Evolutionary conservation across 1,140 invertebrate genomes (phyloP).

Genomic region (Cylas formicarius): DNA sequence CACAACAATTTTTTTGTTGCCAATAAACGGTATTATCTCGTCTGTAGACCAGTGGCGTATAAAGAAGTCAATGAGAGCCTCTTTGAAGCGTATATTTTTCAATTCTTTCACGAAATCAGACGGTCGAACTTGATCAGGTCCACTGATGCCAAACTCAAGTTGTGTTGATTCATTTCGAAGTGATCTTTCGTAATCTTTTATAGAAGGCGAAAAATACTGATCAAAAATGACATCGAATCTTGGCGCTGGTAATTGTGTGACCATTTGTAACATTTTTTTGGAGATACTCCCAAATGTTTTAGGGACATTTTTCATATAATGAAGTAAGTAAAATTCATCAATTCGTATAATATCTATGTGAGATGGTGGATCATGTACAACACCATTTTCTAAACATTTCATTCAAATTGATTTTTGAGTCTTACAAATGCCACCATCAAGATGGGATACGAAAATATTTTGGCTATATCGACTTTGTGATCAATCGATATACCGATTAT

Average conservation of each 20-base stretch:
- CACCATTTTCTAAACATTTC: conserved; percentile 27
- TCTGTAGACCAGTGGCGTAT: conserved; percentile 18
- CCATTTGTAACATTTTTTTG: conserved; percentile 32
- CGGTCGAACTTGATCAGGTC: neutral
- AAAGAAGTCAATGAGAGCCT: conserved; percentile 18
- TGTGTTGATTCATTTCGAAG: too few relatives aligned
- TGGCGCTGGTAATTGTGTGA: too few relatives aligned
- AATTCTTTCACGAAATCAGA: conserved; percentile 15
- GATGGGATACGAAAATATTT: too few relatives aligned
- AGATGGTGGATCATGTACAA: conserved; percentile 20
- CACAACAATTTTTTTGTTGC: conserved; percentile 15
- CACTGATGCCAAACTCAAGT: too few relatives aligned
- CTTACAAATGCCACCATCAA: too few relatives aligned
- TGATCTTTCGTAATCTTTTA: conserved; percentile 29
- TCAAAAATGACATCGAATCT: conserved; percentile 26
- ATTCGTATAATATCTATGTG: conserved; percentile 21
- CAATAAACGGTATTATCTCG: conserved; percentile 22
- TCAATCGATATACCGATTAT: too few relatives aligned
- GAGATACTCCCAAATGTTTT: conserved; percentile 32
- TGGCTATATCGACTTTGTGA: too few relatives aligned
- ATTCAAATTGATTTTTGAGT: too few relatives aligned
- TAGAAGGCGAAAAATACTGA: conserved; percentile 25
- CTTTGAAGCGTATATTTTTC: conserved; percentile 8
- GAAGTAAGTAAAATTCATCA: conserved; percentile 28
- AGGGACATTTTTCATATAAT: conserved; percentile 33